Conservation (phyloP, 2,797 vertebrate genomes). For the Meriones psammophilus region DNA sequence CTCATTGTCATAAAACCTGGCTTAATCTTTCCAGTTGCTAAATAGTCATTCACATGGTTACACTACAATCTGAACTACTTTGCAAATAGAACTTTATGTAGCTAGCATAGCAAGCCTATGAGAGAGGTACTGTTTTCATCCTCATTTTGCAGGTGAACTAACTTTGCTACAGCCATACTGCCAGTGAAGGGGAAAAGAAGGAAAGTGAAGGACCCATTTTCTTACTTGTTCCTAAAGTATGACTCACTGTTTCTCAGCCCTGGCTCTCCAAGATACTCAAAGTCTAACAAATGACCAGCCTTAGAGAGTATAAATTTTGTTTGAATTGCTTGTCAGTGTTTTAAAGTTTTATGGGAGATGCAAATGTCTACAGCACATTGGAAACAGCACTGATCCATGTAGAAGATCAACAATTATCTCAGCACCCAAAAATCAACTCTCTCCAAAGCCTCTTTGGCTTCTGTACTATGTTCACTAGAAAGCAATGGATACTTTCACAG, state of each 20-base stretch:
- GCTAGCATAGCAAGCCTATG: background rate
- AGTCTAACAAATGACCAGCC: background rate
- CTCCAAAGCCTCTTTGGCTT: background rate
- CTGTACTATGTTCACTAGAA: background rate
- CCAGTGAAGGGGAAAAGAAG: rapidly evolving
- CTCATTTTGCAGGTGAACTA: background rate
- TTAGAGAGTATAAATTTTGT: background rate
- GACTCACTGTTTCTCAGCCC: background rate
- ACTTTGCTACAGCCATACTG: background rate
- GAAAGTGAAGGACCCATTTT: background rate
- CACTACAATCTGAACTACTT: background rate
- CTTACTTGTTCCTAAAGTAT: background rate
- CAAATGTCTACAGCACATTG: background rate
- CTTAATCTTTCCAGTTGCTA: slow-evolving; percentile 23
- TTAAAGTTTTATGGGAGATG: background rate
- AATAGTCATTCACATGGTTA: background rate
- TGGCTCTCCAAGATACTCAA: background rate
- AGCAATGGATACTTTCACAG: background rate
- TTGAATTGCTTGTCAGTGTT: background rate
- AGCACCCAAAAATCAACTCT: background rate
- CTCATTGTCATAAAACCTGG: background rate
- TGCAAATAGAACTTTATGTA: background rate
- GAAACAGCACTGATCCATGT: background rate
- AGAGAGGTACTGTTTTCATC: background rate
- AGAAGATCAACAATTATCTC: slow-evolving; percentile 1